These are phyloP conservation scores for Synergus umbraculus DNA, from an alignment of 2,888 invertebrate genomes.

Conservation along the genomic window DNA sequence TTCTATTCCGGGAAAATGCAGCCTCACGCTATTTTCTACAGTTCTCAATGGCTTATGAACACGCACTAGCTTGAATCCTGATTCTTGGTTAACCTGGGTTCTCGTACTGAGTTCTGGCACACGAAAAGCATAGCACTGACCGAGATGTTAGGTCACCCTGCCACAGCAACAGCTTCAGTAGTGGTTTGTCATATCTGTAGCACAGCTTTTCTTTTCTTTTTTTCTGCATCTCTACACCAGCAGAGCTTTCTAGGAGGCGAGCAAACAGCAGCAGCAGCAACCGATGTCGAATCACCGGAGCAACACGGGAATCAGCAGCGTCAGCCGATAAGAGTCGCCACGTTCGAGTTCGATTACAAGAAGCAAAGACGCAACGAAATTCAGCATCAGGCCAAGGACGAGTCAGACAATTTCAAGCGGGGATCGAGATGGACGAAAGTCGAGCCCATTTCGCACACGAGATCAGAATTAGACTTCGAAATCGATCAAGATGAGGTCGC, in stretches of 20 bases:
- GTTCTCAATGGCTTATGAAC: conserved; percentile 19
- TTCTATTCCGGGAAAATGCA: conserved; percentile 8
- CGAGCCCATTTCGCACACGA: conserved; percentile 40
- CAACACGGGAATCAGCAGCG: conserved; percentile 75
- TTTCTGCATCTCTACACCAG: conserved; percentile 73
- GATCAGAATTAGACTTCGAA: conserved; percentile 35
- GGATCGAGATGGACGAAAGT: conserved; percentile 42
- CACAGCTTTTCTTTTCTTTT: conserved; percentile 74
- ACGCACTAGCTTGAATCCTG: conserved; percentile 41
- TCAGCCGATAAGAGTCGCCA: conserved; percentile 74
- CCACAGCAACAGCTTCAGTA: conserved; percentile 68
- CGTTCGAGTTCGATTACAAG: conserved; percentile 71
- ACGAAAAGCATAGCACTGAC: conserved; percentile 45
- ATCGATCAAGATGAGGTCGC: conserved; percentile 41
- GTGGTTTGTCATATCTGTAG: conserved; percentile 76
- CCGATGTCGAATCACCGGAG: conserved; percentile 70
- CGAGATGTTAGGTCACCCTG: conserved; percentile 27
- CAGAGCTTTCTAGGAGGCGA: conserved; percentile 77
- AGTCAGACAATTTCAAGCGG: conserved; percentile 47
- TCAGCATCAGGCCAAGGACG: conserved; percentile 50
- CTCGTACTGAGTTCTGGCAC: conserved; percentile 43
- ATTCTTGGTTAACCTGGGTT: conserved; percentile 9
- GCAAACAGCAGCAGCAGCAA: conserved; percentile 67
- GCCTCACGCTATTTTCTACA: background rate
- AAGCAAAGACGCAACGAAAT: conserved; percentile 56